These are phyloP conservation scores for Sitophilus oryzae DNA, from an alignment of 1,140 invertebrate genomes.

Conservation along the genomic window DNA sequence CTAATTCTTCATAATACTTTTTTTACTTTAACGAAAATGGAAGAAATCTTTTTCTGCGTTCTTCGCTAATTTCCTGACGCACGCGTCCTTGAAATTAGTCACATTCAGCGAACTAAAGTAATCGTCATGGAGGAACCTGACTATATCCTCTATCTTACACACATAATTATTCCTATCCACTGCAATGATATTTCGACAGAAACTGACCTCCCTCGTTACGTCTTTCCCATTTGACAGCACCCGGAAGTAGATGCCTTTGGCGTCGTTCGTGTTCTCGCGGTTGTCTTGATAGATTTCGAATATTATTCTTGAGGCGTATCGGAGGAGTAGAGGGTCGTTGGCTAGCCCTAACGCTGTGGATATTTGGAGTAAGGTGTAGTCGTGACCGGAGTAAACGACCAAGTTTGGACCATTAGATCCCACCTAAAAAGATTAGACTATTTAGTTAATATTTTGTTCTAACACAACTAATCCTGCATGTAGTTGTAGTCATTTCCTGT, in stretches of 20 bases:
- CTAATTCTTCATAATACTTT: no score
- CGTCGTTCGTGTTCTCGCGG: slow-evolving; percentile 42
- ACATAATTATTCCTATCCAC: slow-evolving; percentile 54
- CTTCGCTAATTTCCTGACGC: slow-evolving; percentile 34
- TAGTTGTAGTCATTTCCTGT: no score
- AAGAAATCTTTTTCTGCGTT: slow-evolving; percentile 7
- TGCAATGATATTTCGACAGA: slow-evolving; percentile 62
- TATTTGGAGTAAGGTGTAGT: slow-evolving; percentile 80
- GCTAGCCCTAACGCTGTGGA: slow-evolving; percentile 68
- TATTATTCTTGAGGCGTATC: slow-evolving; percentile 78
- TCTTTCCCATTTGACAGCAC: slow-evolving; percentile 82
- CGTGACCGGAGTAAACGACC: slow-evolving; percentile 85
- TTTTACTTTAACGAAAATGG: slow-evolving; percentile 15
- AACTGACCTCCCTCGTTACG: slow-evolving; percentile 72
- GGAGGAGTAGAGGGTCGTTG: slow-evolving; percentile 54
- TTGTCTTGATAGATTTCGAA: slow-evolving; percentile 69
- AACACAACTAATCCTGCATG: no score
- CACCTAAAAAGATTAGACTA: slow-evolving; percentile 28
- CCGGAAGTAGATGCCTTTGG: slow-evolving; percentile 71
- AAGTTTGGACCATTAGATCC: slow-evolving; percentile 72
- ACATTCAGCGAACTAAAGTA: slow-evolving; percentile 75
- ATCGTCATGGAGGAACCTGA: slow-evolving; percentile 77
- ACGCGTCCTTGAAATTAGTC: slow-evolving; percentile 81
- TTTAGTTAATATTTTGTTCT: not conserved
- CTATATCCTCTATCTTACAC: slow-evolving; percentile 78